Base-by-base conservation (phyloP, 2,113 vertebrate species). In the Pionites leucogaster region DNA sequence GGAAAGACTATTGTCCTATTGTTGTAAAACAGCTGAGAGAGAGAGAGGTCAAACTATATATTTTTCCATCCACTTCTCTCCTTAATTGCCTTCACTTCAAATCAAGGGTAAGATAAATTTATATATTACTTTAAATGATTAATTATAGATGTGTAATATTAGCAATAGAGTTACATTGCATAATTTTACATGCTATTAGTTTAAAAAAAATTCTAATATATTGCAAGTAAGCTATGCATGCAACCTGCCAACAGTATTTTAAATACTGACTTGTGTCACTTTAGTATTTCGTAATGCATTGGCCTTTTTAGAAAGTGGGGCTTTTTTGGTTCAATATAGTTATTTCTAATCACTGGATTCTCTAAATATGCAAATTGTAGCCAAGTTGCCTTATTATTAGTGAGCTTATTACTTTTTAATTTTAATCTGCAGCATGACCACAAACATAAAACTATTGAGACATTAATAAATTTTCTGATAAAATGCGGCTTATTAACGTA, bases 21-120 rank as follows among this genome's bases (percentile, higher is more conserved):
- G 94, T 94, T 97, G 91, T 96, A 95, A 97, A 96, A 96, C 95
- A 97, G 89, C 94, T 92, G 93, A 97, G 82, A 95, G 94, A 96
- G 82, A 93, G 87, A 96, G 86, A 92, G 94, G 96, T 98, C 96
- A 97, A 95, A 90, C 76, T 94, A 81, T 96, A 91, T 95, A 87
- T 97, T 97, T 96, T 97, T 95, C 78, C 89, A 94, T 96, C 96
- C 93, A 95, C 96, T 97, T 95, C 93, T 96, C 95, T 97, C 93
- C 71, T 95, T 97, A 98, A 98, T 97, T 98, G 93, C 96, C 97
- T 98, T 98, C 97, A 96, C 96, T 97, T 98, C 98, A 98, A 97
- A 98, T 98, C 96, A 97, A 98, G 97, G 97, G 97, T 98, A 98
- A 97, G 97, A 97, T 95, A 98, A 97, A 96, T 98, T 98, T 97